These are phyloP conservation scores for Steatocranus sp. DNA, from an alignment of 2,797 vertebrate species.

Conservation along the genomic window DNA sequence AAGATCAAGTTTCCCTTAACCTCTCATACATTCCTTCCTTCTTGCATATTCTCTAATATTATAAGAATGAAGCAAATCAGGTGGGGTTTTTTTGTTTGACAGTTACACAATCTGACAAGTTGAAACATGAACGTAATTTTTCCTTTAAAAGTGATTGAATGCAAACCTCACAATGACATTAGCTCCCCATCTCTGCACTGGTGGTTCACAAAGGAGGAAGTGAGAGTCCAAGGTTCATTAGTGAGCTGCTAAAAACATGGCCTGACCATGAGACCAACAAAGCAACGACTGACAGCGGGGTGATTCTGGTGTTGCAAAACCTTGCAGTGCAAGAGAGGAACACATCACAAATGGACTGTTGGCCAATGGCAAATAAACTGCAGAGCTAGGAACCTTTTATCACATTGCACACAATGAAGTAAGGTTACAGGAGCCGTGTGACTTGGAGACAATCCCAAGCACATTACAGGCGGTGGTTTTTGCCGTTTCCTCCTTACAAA, in stretches of 20 bases:
- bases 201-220: conserved; percentile 18
- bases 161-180: background rate
- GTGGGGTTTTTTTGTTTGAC: background rate
- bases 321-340: background rate
- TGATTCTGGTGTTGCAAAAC: conserved; percentile 26
- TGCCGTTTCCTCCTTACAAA: background rate
- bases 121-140: background rate
- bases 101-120: background rate
- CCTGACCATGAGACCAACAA: background rate
- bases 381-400: background rate
- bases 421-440: background rate
- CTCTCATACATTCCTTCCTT: background rate
- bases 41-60: background rate
- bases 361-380: background rate
- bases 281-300: background rate
- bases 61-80: background rate
- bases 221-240: conserved; percentile 48
- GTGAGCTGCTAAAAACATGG: background rate
- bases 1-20: background rate
- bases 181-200: background rate
- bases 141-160: background rate
- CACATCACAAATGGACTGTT: background rate
- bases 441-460: background rate
- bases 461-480: background rate
- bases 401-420: background rate